Evolutionary conservation across 1,140 invertebrate genomes (phyloP), one percentile per base, ranked within the genome.

Genomic region (Drosophila teissieri): DNA sequence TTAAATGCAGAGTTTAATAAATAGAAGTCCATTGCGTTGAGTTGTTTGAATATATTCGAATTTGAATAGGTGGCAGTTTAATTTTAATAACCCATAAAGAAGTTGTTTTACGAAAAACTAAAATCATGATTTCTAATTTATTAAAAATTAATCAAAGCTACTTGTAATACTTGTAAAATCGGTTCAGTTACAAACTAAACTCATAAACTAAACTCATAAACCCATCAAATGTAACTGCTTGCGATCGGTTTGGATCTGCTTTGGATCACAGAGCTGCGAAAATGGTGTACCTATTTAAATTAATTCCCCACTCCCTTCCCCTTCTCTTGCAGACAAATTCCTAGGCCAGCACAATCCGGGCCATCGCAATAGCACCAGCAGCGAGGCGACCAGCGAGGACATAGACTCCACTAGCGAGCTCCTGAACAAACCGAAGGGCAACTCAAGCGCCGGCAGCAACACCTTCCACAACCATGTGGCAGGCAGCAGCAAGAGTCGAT

Each of bases 291-390:
- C 24, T 24, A 24, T 24, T 24, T 24, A 24, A 31, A 31, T 8
- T 31, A 10, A 31, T 10, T 31, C 31, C 31, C 31, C 31, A 31
- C 31, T 31, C 27, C 7, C 7, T 31, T 7, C 31, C 27, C 54
- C 45, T 2, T 8, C 44, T 51, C 10, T 31, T 31, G 2, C 63
- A 92, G 91, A 91, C 58, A 91, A 91, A 73, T 80, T 73, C 36
- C 52, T 86, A 58, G 70, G 76, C 44, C 81, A 78, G 52, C 91
- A 91, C 73, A 91, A 92, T 79, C 68, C 78, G 3, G 76, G 73
- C 0, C 91, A 92, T 69, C 85, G 91, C 19, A 92, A 92, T 45
- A 92, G 91, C 73, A 91, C 89, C 56, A 81, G 90, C 52, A 92
- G 91, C 57, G 91, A 91, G 61, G 69, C 80, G n/a, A 80, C 91